Evolutionary conservation across 2,113 vertebrate genomes (phyloP).

Genomic region (Delphinapterus leucas): DNA sequence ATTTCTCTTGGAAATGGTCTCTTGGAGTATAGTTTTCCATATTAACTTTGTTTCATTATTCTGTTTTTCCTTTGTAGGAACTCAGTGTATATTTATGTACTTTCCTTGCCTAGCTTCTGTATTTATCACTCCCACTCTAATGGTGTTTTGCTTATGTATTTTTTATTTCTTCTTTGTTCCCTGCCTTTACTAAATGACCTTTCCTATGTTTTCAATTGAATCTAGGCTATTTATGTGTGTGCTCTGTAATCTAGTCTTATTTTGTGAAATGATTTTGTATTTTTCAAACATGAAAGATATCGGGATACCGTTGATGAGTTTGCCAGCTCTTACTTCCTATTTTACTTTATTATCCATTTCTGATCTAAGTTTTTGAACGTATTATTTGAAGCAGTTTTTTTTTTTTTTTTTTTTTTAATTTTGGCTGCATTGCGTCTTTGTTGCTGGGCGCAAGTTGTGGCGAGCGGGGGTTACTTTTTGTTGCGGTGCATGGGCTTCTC

Average conservation of each 20-base stretch:
- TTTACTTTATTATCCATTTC: neutral
- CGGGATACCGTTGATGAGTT: neutral
- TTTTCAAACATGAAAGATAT: neutral
- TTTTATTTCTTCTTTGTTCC: neutral
- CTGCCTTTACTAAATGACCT: neutral
- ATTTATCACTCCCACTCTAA: neutral
- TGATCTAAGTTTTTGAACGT: neutral
- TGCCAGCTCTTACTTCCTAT: neutral
- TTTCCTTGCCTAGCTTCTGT: neutral
- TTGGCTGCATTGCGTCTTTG: no score
- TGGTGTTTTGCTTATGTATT: neutral
- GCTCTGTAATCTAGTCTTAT: neutral
- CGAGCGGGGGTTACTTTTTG: no score
- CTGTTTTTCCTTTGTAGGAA: neutral
- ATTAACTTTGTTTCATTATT: neutral
- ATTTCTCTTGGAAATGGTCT: neutral
- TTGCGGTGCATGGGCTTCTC: no score
- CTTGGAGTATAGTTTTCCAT: neutral
- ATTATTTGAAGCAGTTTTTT: neutral
- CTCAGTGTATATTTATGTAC: neutral
- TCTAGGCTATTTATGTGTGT: neutral
- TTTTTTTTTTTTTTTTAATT: no score
- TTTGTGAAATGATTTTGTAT: neutral
- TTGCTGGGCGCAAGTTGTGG: no score
- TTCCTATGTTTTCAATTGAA: neutral